phyloP scores from a whole-genome alignment of 2,113 vertebrate species.

The Hipposideros armiger region DNA sequence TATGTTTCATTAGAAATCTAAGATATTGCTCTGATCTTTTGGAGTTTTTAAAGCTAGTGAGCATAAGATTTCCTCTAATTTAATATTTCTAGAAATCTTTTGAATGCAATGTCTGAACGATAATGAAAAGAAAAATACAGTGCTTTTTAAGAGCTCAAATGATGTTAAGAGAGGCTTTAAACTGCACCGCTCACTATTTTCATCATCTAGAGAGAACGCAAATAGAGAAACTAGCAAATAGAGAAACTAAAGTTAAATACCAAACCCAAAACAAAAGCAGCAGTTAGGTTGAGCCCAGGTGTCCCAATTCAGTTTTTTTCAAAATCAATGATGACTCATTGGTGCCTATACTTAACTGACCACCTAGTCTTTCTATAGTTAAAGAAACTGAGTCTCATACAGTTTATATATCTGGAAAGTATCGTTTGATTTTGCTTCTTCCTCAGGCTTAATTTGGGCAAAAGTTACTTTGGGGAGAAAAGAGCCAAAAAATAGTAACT shows the following conservation, averaged over 20 bases:
- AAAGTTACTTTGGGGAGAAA: constrained; percentile 11
- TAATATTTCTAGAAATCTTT: constrained; percentile 62
- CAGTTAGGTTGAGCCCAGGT: neutral
- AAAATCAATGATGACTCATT: neutral
- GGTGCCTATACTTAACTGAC: neutral
- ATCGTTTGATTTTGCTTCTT: constrained; percentile 23
- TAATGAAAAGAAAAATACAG: constrained; percentile 31
- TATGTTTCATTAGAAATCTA: constrained; percentile 46
- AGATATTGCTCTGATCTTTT: constrained; percentile 28
- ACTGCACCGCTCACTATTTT: neutral
- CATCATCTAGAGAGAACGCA: neutral
- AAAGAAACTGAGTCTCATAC: neutral
- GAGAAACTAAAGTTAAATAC: constrained; percentile 31
- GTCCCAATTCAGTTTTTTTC: neutral
- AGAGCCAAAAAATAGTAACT: neutral
- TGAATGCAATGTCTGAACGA: constrained; percentile 28
- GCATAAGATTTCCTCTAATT: constrained; percentile 54
- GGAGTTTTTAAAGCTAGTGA: constrained; percentile 1
- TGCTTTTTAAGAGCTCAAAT: constrained; percentile 42
- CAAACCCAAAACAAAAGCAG: neutral
- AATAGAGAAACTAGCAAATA: neutral
- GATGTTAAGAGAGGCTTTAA: neutral
- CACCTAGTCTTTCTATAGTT: neutral
- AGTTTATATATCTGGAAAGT: neutral
- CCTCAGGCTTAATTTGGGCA: constrained; percentile 10